Percentiles rank a stretch among this genome's conserved stretches.
Evolutionary conservation across 2,888 invertebrate genomes (phyloP).

Genomic region (Palloptera scutellata): DNA sequence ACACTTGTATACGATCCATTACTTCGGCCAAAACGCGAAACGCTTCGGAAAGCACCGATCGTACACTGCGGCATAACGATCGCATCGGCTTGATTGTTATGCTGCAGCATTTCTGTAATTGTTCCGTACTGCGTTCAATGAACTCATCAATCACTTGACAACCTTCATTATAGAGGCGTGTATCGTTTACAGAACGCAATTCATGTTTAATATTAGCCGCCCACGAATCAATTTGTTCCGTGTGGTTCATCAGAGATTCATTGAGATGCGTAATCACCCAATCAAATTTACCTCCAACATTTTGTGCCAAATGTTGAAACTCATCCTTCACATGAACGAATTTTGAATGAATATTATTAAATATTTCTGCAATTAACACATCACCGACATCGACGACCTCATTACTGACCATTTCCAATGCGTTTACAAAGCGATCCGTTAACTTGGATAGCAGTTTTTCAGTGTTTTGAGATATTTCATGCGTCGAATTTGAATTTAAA

Average conservation of each 20-base stretch:
- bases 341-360: conserved; percentile 36
- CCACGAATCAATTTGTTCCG: conserved; percentile 47
- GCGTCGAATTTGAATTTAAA: conserved; percentile 29
- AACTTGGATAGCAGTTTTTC: conserved; percentile 38
- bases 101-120: conserved; percentile 52
- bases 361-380: conserved; percentile 37
- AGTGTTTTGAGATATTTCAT: conserved; percentile 33
- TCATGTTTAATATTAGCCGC: conserved; percentile 43
- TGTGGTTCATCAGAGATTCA: conserved; percentile 48
- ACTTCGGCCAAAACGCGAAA: conserved; percentile 46
- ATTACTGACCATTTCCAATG: conserved; percentile 38
- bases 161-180: conserved; percentile 41
- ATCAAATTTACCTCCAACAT: conserved; percentile 45
- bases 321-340: conserved; percentile 40
- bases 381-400: conserved; percentile 41
- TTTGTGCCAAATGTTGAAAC: conserved; percentile 40
- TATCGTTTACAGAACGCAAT: conserved; percentile 45
- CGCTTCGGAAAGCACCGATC: conserved; percentile 44
- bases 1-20: conserved; percentile 49
- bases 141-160: conserved; percentile 51
- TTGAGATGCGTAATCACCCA: conserved; percentile 45
- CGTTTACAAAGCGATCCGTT: conserved; percentile 35
- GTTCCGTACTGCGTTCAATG: conserved; percentile 43
- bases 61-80: conserved; percentile 48
- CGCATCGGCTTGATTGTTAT: conserved; percentile 51